phyloP scores from a whole-genome alignment of 2,113 vertebrate genomes.

The Psilopsiagon aurifrons region DNA sequence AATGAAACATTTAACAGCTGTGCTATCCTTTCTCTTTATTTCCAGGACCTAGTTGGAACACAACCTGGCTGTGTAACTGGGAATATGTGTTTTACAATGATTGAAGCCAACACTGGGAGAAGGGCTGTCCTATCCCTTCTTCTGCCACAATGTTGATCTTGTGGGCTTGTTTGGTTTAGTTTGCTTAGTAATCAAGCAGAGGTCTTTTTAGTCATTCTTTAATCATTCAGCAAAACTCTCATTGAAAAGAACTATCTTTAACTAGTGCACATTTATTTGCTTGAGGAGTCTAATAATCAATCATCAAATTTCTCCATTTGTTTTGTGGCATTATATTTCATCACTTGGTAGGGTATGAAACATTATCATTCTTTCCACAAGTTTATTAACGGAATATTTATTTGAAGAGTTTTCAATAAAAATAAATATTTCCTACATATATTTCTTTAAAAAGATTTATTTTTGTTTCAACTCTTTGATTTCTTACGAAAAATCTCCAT shows the following conservation, averaged over 20 bases:
- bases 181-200: slow-evolving; percentile 19
- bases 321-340: slow-evolving; percentile 76
- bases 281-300: slow-evolving; percentile 73
- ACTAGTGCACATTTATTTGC: slow-evolving; percentile 72
- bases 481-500: slow-evolving; percentile 71
- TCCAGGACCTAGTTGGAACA: background rate
- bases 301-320: slow-evolving; percentile 77
- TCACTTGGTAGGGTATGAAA: slow-evolving; percentile 74
- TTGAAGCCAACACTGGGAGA: background rate
- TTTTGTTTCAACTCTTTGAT: slow-evolving; percentile 79
- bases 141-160: background rate
- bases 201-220: background rate
- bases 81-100: background rate
- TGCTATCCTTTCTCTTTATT: background rate
- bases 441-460: slow-evolving; percentile 75
- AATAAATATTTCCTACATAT: slow-evolving; percentile 76
- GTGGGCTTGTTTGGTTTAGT: background rate
- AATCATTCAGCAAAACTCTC: slow-evolving; percentile 50
- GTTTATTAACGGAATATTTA: slow-evolving; percentile 79
- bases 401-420: slow-evolving; percentile 77
- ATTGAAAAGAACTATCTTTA: slow-evolving; percentile 62
- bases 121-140: background rate
- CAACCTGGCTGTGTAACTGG: background rate
- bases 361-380: slow-evolving; percentile 76
- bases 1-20: background rate